Evolutionary conservation across 2,888 invertebrate genomes (phyloP), one percentile per base, ranked within the genome.

Genomic region (Andrena marginata): DNA sequence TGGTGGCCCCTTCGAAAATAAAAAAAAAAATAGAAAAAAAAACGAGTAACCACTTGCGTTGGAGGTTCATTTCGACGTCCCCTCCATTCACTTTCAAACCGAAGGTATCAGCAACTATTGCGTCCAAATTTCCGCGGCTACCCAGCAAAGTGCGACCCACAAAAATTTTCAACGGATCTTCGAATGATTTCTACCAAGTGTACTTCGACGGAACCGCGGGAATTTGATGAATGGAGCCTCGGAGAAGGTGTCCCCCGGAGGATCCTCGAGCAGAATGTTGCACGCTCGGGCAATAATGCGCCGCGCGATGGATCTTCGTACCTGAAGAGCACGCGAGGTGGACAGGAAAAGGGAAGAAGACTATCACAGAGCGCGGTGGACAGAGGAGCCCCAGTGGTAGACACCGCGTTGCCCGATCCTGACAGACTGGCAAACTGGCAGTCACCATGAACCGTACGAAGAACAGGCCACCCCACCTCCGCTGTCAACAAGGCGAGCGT

Each of bases 401-500:
- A 68, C 77, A 64, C 79, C 87, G 85, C 90, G 89, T 72, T 87
- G 90, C 80, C 85, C 87, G 87, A 90, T 88, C 87, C 88, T 90
- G 87, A 85, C 87, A 82, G 82, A 90, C 91, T 91, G 90, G 87
- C 90, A 86, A 88, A 90, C 90, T 89, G 87, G 84, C 88, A 82
- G 83, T 85, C 88, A 89, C 90, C 90, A 90, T 89, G 88, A 90
- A 90, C 88, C 86, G 87, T 90, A 90, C 89, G 86, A 90, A 88
- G 89, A 89, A 89, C 72, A 77, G 76, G 33, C 77, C 82, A 89
- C 90, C 90, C 91, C 90, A 90, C 91, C 89, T 89, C 84, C 79
- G 76, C 88, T 91, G 88, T 88, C 86, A 90, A 87, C 82, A 89
- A 87, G 85, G 85, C 82, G 88, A 89, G 91, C 89, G 92, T 91